Evolutionary conservation across 2,888 invertebrate species (phyloP).

Genomic region (Atrina japonica): DNA sequence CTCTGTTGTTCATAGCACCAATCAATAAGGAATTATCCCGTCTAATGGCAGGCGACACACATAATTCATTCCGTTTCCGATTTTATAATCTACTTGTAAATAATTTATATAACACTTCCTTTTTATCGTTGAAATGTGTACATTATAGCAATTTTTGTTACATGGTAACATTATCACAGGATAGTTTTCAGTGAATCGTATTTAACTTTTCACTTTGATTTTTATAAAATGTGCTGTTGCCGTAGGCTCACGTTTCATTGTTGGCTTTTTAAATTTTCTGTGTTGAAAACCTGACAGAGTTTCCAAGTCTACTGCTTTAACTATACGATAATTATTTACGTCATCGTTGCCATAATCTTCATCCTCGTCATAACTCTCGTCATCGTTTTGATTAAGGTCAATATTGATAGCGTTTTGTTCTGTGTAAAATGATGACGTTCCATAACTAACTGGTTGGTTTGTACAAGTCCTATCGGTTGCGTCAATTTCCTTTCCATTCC

Average conservation of each 20-base stretch:
- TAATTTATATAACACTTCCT: no score
- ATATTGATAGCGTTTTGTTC: slow-evolving; percentile 8
- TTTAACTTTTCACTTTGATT: slow-evolving; percentile 34
- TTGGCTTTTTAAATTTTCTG: slow-evolving; percentile 38
- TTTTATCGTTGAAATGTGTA: no score
- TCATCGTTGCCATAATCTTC: slow-evolving; percentile 34
- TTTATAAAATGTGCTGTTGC: slow-evolving; percentile 43
- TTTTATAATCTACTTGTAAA: no score
- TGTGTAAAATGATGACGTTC: slow-evolving; percentile 42
- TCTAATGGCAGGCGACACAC: no score
- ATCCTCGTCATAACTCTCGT: slow-evolving; percentile 17
- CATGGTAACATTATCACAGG: no score
- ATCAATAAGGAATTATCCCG: no score
- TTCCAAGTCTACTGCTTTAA: slow-evolving; percentile 42
- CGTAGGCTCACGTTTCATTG: slow-evolving; percentile 23
- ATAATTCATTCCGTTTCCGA: no score
- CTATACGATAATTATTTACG: slow-evolving; percentile 30
- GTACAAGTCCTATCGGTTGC: slow-evolving; percentile 36
- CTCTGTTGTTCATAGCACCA: no score
- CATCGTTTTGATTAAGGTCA: background rate
- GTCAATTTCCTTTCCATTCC: slow-evolving; percentile 34
- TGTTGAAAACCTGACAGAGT: slow-evolving; percentile 41
- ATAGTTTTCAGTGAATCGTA: no score
- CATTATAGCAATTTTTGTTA: no score
- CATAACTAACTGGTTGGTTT: slow-evolving; percentile 34